phyloP scores from a whole-genome alignment of 64 coral and sea anemone species.

The Montipora sp. region DNA sequence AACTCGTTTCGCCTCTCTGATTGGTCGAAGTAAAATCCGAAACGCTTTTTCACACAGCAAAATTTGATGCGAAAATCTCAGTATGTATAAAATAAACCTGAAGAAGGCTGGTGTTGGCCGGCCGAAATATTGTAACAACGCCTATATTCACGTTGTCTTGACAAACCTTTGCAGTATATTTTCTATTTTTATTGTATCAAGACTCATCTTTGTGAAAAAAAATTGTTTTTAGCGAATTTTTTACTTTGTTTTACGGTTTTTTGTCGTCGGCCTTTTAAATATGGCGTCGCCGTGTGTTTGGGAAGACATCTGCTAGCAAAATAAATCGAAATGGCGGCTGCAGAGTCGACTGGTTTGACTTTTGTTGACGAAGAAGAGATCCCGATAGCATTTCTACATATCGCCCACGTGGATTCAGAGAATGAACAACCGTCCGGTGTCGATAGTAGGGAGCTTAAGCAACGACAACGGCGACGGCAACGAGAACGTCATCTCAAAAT shows the following conservation, averaged over 20 bases:
- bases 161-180: too few species aligned
- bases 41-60: too few species aligned
- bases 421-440: neutral
- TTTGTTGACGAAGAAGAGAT: constrained; percentile 47
- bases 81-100: too few species aligned
- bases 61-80: too few species aligned
- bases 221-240: neutral
- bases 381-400: constrained; percentile 12
- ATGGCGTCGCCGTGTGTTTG: constrained; percentile 27
- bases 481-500: too few species aligned
- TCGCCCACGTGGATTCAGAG: constrained; percentile 43
- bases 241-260: neutral
- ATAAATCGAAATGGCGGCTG: constrained; percentile 19
- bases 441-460: neutral
- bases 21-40: too few species aligned
- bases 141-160: too few species aligned
- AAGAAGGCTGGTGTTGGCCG: too few species aligned
- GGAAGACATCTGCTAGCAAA: neutral
- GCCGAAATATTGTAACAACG: too few species aligned
- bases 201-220: constrained; percentile 32
- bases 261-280: constrained; percentile 28
- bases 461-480: too few species aligned
- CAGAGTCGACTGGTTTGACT: constrained; percentile 13
- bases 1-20: too few species aligned
- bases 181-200: too few species aligned